Evolutionary conservation across 2,113 vertebrate genomes (phyloP).

Genomic region (Onychorhynchus coronatus): DNA sequence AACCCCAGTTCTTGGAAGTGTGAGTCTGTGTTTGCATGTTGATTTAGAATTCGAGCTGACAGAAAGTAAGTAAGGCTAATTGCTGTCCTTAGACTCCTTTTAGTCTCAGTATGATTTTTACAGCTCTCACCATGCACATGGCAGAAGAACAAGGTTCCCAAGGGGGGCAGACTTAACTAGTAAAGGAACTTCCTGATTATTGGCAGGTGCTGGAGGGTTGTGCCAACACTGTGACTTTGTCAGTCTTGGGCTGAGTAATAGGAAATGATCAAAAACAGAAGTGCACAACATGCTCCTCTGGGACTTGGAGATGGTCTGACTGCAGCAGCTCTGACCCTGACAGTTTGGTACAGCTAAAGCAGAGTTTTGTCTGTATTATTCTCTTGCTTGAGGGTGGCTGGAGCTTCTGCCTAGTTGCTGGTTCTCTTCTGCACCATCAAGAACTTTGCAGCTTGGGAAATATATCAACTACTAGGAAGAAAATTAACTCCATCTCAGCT

Average conservation of each 20-base stretch:
- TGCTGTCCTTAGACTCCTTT: neutral
- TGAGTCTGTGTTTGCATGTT: neutral
- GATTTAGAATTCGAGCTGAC: neutral
- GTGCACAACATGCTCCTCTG: neutral
- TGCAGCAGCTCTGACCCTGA: neutral
- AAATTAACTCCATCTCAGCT: neutral
- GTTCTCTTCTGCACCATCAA: neutral
- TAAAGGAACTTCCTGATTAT: neutral
- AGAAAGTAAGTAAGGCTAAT: neutral
- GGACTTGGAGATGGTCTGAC: neutral
- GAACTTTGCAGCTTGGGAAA: neutral
- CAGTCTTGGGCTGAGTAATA: neutral
- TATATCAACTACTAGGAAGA: neutral
- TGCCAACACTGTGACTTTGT: neutral
- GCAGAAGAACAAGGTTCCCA: neutral
- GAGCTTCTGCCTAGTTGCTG: neutral
- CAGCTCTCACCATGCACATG: neutral
- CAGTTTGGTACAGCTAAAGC: neutral
- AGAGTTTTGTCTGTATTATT: neutral
- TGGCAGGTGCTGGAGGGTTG: conserved; percentile 23
- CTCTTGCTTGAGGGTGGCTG: neutral
- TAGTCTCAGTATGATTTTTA: neutral
- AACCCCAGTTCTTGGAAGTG: neutral
- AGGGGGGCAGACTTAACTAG: neutral
- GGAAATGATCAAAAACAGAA: neutral